These are phyloP conservation scores for Zaprionus capensis DNA, from an alignment of 1,140 invertebrate genomes.

Conservation along the genomic window DNA sequence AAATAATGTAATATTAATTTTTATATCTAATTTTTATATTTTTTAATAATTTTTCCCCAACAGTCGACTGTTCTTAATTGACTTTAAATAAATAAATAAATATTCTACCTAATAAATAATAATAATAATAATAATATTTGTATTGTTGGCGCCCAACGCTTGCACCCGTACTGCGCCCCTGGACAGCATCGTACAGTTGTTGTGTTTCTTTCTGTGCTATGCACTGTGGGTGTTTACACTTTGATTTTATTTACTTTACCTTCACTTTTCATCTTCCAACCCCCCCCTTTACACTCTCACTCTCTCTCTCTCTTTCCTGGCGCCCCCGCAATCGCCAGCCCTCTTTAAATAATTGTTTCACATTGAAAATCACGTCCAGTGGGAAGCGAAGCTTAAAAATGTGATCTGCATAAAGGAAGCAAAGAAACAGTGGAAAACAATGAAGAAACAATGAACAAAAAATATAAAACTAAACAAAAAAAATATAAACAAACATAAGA, in stretches of 20 bases:
- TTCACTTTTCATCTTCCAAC: constrained; percentile 37
- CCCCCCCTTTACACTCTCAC: too few species aligned
- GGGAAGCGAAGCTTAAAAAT: constrained; percentile 11
- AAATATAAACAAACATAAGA: neutral
- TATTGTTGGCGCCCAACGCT: constrained; percentile 1
- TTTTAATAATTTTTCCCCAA: too few species aligned
- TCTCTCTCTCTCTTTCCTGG: neutral
- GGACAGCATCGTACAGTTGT: neutral
- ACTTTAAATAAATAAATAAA: too few species aligned
- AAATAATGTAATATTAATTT: too few species aligned
- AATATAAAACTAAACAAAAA: neutral
- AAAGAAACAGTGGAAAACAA: neutral
- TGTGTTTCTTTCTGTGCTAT: constrained; percentile 15
- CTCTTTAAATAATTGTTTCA: neutral
- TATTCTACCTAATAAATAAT: too few species aligned
- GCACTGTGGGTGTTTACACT: constrained; percentile 35
- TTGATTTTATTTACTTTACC: constrained; percentile 37
- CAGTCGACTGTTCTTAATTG: too few species aligned
- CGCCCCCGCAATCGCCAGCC: neutral
- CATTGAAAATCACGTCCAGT: constrained; percentile 31
- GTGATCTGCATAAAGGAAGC: constrained; percentile 11
- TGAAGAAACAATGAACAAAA: neutral
- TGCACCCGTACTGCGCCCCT: constrained; percentile 5
- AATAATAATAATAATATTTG: neutral
- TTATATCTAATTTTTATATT: too few species aligned